phyloP scores from a whole-genome alignment of 2,797 vertebrate genomes.

The Rhabdophis nuchalis region DNA sequence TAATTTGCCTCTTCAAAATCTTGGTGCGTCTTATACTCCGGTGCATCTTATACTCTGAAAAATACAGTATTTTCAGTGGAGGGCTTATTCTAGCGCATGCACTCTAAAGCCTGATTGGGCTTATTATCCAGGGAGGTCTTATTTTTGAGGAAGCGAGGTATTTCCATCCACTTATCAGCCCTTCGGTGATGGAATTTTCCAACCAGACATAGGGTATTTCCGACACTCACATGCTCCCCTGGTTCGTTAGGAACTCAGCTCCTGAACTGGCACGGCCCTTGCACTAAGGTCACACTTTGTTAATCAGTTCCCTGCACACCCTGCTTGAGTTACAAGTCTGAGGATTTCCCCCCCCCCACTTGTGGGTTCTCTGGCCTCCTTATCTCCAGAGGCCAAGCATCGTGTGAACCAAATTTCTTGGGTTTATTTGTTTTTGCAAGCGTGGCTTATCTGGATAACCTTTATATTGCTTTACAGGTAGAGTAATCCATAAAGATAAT shows the following conservation, averaged over 20 bases:
- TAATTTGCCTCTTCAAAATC: no score
- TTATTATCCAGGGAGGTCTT: no score
- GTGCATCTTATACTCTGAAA: no score
- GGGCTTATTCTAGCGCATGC: no score
- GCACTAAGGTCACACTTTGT: neutral
- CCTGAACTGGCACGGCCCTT: neutral
- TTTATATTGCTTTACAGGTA: conserved; percentile 41
- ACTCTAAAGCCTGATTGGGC: no score
- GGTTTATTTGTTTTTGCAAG: neutral
- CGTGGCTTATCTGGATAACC: conserved; percentile 54
- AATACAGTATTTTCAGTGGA: no score
- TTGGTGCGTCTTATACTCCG: no score
- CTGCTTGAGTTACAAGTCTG: neutral
- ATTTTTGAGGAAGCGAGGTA: no score
- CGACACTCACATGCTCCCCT: neutral
- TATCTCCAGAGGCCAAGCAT: neutral
- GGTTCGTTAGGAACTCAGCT: neutral
- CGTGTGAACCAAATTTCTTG: neutral
- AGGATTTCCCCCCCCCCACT: neutral
- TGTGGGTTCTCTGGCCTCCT: neutral
- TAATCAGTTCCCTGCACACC: neutral
- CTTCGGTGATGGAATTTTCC: neutral
- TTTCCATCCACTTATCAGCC: neutral
- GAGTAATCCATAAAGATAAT: conserved; percentile 45
- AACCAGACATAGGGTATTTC: neutral